These are phyloP conservation scores for Synanceia verrucosa DNA, from an alignment of 2,797 vertebrate genomes.

Conservation along the genomic window DNA sequence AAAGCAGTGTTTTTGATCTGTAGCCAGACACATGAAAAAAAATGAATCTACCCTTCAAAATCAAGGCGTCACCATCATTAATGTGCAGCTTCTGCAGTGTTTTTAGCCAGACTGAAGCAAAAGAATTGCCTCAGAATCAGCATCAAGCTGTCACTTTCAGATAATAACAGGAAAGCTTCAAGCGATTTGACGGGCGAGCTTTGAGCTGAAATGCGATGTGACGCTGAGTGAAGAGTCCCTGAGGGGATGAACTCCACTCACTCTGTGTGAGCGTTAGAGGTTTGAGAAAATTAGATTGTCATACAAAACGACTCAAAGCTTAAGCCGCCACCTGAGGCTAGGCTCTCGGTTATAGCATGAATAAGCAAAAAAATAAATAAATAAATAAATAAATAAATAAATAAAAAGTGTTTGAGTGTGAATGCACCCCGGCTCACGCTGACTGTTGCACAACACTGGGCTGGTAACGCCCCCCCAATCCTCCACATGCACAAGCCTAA, in stretches of 20 bases:
- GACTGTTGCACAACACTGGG: slow-evolving; percentile 30
- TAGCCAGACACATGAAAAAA: not conserved
- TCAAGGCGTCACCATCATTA: not conserved
- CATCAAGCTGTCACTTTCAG: not conserved
- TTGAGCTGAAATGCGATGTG: slow-evolving; percentile 18
- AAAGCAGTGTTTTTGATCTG: not conserved
- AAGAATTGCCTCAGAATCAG: not conserved
- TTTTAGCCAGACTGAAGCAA: not conserved
- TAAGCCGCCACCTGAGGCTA: slow-evolving; percentile 4
- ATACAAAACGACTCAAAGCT: slow-evolving; percentile 9
- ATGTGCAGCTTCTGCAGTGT: slow-evolving; percentile 2
- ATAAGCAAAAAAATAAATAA: not conserved
- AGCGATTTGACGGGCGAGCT: slow-evolving; percentile 13
- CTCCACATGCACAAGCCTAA: not conserved
- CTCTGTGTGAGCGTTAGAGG: not conserved
- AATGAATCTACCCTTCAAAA: not conserved
- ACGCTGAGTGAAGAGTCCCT: not conserved
- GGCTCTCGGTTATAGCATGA: slow-evolving; percentile 12
- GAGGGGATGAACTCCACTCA: slow-evolving; percentile 1
- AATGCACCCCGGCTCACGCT: not conserved
- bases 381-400: not conserved
- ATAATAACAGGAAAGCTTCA: not conserved
- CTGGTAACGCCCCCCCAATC: not conserved
- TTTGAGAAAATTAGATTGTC: slow-evolving; percentile 35
- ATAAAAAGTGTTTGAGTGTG: not conserved